Evolutionary conservation across 2,113 vertebrate genomes (phyloP).

Genomic region (Dicaeum eximium): DNA sequence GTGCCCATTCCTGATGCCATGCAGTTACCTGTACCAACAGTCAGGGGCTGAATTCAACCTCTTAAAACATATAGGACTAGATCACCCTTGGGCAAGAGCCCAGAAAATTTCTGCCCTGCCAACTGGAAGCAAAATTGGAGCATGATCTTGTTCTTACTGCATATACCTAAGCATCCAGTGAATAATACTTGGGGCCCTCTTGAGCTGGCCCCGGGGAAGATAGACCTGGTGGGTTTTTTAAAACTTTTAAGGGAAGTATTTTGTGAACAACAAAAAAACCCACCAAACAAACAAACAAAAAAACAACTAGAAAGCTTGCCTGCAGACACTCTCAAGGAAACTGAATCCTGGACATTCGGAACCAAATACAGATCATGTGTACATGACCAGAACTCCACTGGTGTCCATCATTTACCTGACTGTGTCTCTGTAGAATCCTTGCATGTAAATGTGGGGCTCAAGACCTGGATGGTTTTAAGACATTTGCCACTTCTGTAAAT

Average conservation of each 20-base stretch:
- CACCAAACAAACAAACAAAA: no score
- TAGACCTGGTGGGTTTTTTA: neutral
- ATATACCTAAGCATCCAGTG: neutral
- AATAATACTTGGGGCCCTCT: neutral
- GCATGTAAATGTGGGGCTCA: neutral
- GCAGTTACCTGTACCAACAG: neutral
- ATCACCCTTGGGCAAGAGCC: neutral
- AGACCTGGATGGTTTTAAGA: slow-evolving; percentile 27
- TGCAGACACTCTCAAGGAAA: slow-evolving; percentile 30
- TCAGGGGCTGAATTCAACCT: neutral
- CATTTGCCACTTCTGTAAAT: slow-evolving; percentile 40
- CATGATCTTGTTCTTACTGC: neutral
- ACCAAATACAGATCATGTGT: neutral
- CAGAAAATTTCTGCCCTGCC: neutral
- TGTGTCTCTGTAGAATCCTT: neutral
- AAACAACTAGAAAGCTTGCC: neutral
- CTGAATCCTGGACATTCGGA: slow-evolving; percentile 2
- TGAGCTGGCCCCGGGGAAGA: neutral
- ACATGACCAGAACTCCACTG: neutral
- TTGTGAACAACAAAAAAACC: neutral
- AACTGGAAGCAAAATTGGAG: neutral
- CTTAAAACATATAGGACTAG: neutral
- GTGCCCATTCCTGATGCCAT: neutral
- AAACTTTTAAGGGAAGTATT: neutral
- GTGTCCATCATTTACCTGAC: neutral